Conservation (phyloP, 2,797 vertebrate genomes). For the Synaphobranchus kaupii region DNA sequence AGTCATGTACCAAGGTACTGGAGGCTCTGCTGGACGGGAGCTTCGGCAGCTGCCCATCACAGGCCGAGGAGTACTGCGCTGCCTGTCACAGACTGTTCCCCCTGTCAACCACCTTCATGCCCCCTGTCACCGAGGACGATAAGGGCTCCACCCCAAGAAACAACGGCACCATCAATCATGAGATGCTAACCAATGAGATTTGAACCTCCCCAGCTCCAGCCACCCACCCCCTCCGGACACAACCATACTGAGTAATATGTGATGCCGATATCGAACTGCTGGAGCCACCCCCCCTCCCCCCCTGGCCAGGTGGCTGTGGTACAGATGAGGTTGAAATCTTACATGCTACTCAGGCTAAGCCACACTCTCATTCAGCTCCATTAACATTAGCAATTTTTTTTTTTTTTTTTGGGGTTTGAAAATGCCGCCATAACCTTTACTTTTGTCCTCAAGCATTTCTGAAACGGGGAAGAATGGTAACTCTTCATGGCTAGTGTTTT, state of each 20-base stretch:
- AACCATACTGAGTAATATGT: not conserved
- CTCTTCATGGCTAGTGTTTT: conserved; percentile 3
- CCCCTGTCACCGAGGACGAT: conserved; percentile 96
- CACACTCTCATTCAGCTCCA: not conserved
- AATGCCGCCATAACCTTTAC: conserved; percentile 33
- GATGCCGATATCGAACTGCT: not conserved
- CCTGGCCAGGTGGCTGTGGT: not conserved
- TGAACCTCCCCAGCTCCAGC: conserved; percentile 68
- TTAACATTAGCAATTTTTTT: conserved; percentile 21
- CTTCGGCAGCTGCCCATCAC: conserved; percentile 89
- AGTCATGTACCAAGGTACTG: conserved; percentile 94
- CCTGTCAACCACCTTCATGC: conserved; percentile 96
- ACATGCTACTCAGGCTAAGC: not conserved
- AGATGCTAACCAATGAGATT: conserved; percentile 98
- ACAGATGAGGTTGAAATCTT: not conserved
- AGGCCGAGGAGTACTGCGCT: conserved; percentile 85
- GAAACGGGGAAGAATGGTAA: too few relatives aligned
- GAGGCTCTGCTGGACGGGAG: conserved; percentile 84
- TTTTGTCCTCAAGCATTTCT: conserved; percentile 19
- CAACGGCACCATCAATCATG: conserved; percentile 92
- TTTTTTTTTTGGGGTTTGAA: conserved; percentile 11
- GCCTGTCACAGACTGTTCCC: conserved; percentile 98
- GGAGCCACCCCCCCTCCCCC: not conserved
- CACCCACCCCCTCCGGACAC: not conserved
- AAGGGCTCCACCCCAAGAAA: conserved; percentile 94